These are phyloP conservation scores for Clamator glandarius DNA, from an alignment of 2,797 vertebrate genomes.

Conservation along the genomic window DNA sequence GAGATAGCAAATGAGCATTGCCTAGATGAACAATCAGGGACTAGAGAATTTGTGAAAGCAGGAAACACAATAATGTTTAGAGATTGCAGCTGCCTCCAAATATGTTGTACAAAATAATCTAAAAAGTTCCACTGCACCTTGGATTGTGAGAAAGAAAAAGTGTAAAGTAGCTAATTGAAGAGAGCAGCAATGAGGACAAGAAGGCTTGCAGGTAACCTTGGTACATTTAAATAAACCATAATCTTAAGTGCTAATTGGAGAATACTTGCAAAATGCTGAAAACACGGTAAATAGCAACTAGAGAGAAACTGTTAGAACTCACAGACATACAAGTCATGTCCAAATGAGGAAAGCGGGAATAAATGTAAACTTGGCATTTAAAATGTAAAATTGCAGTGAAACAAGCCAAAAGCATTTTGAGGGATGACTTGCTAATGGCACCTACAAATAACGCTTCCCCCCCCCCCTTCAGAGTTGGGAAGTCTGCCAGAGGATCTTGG, in stretches of 20 bases:
- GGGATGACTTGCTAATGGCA: not conserved
- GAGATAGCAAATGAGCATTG: not conserved
- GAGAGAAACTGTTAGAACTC: not conserved
- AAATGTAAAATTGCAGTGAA: not conserved
- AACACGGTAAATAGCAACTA: not conserved
- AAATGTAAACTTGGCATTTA: not conserved
- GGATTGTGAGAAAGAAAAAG: not conserved
- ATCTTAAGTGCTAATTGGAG: not conserved
- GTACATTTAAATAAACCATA: not conserved
- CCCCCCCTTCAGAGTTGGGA: rapidly evolving
- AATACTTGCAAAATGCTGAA: not conserved
- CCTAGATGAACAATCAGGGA: not conserved
- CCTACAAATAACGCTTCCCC: not conserved
- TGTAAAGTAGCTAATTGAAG: not conserved
- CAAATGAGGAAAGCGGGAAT: not conserved
- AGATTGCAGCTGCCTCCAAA: not conserved
- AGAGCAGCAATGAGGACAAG: not conserved
- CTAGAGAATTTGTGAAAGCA: not conserved
- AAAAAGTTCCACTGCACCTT: not conserved
- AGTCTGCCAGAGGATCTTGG: not conserved
- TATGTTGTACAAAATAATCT: not conserved
- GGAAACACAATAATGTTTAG: not conserved
- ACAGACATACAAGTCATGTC: not conserved
- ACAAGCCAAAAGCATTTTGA: not conserved
- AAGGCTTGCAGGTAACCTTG: not conserved